Conservation (phyloP, 2,888 invertebrate genomes). For the Stenoptilia bipunctidactyla region DNA sequence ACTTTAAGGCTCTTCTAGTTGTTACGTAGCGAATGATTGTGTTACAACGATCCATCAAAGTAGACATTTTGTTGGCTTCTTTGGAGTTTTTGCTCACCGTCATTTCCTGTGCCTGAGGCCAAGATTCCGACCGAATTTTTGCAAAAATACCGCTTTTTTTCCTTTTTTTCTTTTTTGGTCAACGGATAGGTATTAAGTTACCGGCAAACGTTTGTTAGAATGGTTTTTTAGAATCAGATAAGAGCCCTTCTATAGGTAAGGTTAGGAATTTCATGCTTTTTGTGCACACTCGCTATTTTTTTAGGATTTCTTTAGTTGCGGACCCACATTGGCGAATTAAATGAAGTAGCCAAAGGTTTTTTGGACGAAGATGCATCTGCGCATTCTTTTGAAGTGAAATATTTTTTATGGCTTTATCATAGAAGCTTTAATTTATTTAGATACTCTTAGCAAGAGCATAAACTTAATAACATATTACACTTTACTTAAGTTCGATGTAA, state of each 20-base stretch:
- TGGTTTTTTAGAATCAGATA: slow-evolving; percentile 33
- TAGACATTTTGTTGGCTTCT: slow-evolving; percentile 52
- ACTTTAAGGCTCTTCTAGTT: slow-evolving; percentile 47
- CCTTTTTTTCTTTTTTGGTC: slow-evolving; percentile 47
- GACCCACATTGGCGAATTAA: slow-evolving; percentile 22
- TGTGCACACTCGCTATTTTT: slow-evolving; percentile 27
- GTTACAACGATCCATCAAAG: slow-evolving; percentile 65
- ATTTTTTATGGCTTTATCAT: too few relatives aligned
- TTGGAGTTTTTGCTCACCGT: slow-evolving; percentile 52
- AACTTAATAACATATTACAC: too few relatives aligned
- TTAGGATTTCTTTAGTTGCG: slow-evolving; percentile 24
- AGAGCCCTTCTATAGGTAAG: slow-evolving; percentile 5
- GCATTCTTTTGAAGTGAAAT: too few relatives aligned
- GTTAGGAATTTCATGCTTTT: slow-evolving; percentile 25
- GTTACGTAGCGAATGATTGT: slow-evolving; percentile 54
- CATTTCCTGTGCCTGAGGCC: slow-evolving; percentile 60
- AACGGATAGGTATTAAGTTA: slow-evolving; percentile 53
- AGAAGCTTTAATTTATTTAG: too few relatives aligned
- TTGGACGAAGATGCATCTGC: background rate
- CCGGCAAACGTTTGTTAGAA: slow-evolving; percentile 27
- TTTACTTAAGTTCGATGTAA: too few relatives aligned
- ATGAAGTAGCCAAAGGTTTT: slow-evolving; percentile 28
- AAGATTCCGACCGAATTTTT: slow-evolving; percentile 48
- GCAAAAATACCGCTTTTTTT: slow-evolving; percentile 52
- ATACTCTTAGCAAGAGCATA: too few relatives aligned